Evolutionary conservation across 2,888 invertebrate genomes (phyloP).

Genomic region (Melieria picta): DNA sequence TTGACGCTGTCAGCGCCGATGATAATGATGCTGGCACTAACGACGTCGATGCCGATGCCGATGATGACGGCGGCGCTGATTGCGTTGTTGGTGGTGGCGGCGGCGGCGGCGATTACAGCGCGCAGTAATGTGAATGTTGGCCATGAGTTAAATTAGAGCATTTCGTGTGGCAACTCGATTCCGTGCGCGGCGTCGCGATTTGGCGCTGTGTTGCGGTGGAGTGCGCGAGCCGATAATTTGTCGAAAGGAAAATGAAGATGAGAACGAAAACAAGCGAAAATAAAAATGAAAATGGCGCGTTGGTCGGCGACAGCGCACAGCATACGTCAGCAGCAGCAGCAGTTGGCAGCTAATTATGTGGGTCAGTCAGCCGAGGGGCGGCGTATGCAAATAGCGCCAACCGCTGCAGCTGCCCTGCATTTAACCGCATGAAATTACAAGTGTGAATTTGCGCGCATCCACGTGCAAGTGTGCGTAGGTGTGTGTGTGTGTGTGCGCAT

Average conservation of each 20-base stretch:
- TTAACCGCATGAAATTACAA: not conserved
- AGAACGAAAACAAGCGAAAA: too few relatives aligned
- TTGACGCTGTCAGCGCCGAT: too few relatives aligned
- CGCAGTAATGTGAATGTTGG: slow-evolving; percentile 28
- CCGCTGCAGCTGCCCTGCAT: not conserved
- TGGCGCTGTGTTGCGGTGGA: too few relatives aligned
- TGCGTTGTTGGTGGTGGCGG: not conserved
- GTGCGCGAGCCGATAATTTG: too few relatives aligned
- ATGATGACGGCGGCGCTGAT: not conserved
- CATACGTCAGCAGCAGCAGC: too few relatives aligned
- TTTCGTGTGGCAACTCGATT: slow-evolving; percentile 17
- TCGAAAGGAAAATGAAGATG: too few relatives aligned
- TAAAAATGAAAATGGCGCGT: too few relatives aligned
- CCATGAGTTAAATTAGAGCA: slow-evolving; percentile 39
- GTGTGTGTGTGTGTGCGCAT: not conserved
- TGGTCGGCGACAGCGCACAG: too few relatives aligned
- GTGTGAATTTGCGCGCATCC: not conserved
- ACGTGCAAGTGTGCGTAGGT: not conserved
- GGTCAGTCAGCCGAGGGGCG: too few relatives aligned
- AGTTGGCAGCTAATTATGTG: too few relatives aligned
- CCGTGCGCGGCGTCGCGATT: too few relatives aligned
- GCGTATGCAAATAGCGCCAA: not conserved
- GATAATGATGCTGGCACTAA: not conserved
- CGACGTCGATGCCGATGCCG: not conserved
- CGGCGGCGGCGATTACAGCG: not conserved